Percentiles rank a stretch among this genome's conserved stretches.
These are phyloP conservation scores for Drosophila dives DNA, from an alignment of 2,888 invertebrate genomes.

Conservation along the genomic window DNA sequence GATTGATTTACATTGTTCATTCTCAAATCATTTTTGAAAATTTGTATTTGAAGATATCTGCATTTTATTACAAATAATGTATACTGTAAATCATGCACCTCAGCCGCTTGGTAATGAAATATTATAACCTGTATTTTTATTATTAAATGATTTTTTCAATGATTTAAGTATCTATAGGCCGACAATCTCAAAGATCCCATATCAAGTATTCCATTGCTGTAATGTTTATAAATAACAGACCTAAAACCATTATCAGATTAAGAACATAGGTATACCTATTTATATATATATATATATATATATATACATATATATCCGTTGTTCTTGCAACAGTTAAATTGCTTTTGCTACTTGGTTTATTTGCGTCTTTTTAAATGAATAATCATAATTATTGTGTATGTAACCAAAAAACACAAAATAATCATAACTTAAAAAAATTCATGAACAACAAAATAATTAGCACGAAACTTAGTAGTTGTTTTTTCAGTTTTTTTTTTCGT, in stretches of 20 bases:
- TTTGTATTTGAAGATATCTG: neutral
- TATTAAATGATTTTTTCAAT: neutral
- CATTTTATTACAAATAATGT: neutral
- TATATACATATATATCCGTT: slow-evolving; percentile 2
- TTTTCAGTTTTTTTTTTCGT: slow-evolving; percentile 71
- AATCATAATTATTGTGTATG: slow-evolving; percentile 27
- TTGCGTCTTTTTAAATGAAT: slow-evolving; percentile 58
- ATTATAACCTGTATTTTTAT: neutral
- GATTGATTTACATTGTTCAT: neutral
- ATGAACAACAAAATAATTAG: slow-evolving; percentile 68
- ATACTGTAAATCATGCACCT: neutral
- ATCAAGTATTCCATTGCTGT: neutral
- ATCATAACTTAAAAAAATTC: slow-evolving; percentile 38
- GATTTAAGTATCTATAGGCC: neutral
- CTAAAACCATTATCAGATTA: neutral
- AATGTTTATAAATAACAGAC: neutral
- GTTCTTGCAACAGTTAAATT: slow-evolving; percentile 13
- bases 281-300: neutral
- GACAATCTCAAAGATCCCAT: neutral
- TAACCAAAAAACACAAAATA: slow-evolving; percentile 12
- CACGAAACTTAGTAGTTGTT: slow-evolving; percentile 49
- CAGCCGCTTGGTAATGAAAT: neutral
- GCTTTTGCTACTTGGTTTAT: slow-evolving; percentile 66
- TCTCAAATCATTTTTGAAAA: neutral
- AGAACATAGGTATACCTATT: neutral